phyloP scores from a whole-genome alignment of 2,113 vertebrate species.

The Acinonyx jubatus region DNA sequence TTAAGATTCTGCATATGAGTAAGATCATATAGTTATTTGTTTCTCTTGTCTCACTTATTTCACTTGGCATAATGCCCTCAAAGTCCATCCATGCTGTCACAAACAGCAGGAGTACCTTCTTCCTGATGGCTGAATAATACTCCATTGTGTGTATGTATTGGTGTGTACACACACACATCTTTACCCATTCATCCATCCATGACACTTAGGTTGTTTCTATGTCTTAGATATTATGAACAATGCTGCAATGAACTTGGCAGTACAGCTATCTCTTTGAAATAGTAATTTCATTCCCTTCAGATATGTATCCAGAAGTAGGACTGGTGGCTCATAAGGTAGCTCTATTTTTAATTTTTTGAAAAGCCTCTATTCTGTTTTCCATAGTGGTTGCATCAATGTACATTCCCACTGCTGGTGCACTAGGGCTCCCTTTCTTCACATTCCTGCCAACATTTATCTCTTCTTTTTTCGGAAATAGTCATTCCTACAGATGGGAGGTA shows the following conservation, averaged over 20 bases:
- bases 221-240: neutral
- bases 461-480: neutral
- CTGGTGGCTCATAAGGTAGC: neutral
- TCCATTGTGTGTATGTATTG: neutral
- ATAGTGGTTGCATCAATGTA: neutral
- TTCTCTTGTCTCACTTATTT: neutral
- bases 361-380: neutral
- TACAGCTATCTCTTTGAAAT: neutral
- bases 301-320: neutral
- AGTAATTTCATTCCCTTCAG: neutral
- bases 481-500: neutral
- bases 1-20: neutral
- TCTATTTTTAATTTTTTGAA: neutral
- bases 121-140: neutral
- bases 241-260: neutral
- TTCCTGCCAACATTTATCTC: neutral
- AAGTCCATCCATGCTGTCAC: neutral
- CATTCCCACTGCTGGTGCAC: neutral
- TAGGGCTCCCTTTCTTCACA: neutral
- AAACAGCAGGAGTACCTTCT: neutral
- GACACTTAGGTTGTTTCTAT: neutral
- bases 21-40: neutral
- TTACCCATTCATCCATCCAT: neutral
- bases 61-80: neutral
- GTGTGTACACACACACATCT: neutral